Evolutionary conservation across 1,140 invertebrate genomes (phyloP), one percentile per base, ranked within the genome.

Genomic region (Palaemon carinicauda): DNA sequence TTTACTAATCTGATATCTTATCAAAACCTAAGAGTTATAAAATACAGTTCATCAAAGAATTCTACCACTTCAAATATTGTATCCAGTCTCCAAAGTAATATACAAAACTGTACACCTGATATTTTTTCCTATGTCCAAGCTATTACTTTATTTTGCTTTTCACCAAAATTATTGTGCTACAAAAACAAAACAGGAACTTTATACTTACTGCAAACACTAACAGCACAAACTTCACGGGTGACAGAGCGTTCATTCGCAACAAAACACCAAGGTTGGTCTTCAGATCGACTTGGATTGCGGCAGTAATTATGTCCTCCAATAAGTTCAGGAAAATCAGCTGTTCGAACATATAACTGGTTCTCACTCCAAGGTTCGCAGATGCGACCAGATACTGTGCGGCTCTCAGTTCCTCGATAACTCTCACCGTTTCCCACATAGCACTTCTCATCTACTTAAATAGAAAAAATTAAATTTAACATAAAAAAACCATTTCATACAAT

Each of bases 251-350:
- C 90, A n/a, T 91, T 91, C 12, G 90, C 89, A 19, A 92, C 93
- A 90, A 96, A 97, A 92, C 98, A 99, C 96, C 98, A 99, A 0
- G 98, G 98, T 89, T 95, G 94, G 0, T 91, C 91, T 91, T 96
- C 95, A 0, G 93, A 92, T 50, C 94, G 94, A 54, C 95, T 96
- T 19, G 98, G 98, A 92, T 99, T 99, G 85, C 97, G 94, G 91
- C 98, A 99, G 91, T 95, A 98, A 90, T 96, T 97, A 91, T 98
- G 97, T 29, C 95, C 95, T 21, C 95, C 96, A 31, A 95, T 94
- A 29, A 99, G 92, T 91, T 97, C 97, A 0, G 95, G 95, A 91
- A 95, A 94, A 77, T 96, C 95, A 1, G 95, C 94, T 19, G 95
- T 93, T 89, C 94, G 94, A 24, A 96, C 93, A 91, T 94, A 93